Evolutionary conservation across 2,797 vertebrate genomes (phyloP).

Genomic region (Sandelia bainsii): DNA sequence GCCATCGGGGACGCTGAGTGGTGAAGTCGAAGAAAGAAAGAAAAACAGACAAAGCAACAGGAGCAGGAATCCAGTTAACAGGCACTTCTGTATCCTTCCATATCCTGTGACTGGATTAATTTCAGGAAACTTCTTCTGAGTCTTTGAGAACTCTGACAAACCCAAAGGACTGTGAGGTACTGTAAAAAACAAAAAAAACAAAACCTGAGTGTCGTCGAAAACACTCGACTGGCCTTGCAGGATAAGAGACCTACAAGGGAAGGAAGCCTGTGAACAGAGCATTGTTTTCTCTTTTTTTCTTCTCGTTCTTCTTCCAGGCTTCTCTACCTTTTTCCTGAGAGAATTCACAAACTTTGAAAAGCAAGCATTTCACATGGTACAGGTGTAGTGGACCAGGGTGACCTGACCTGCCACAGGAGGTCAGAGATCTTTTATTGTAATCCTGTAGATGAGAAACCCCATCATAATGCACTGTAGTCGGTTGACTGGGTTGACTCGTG

Average conservation of each 20-base stretch:
- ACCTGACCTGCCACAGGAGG: slow-evolving; percentile 49
- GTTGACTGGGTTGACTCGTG: slow-evolving; percentile 70
- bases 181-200: slow-evolving; percentile 24
- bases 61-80: slow-evolving; percentile 72
- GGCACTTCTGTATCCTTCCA: slow-evolving; percentile 77
- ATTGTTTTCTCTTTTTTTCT: slow-evolving; percentile 20
- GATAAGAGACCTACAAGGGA: slow-evolving; percentile 57
- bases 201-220: slow-evolving; percentile 43
- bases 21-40: slow-evolving; percentile 80
- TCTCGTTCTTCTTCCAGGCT: slow-evolving; percentile 50
- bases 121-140: slow-evolving; percentile 72
- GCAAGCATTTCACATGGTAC: slow-evolving; percentile 63
- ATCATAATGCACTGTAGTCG: slow-evolving; percentile 68
- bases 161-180: slow-evolving; percentile 72
- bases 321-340: slow-evolving; percentile 38
- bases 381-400: slow-evolving; percentile 80
- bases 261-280: slow-evolving; percentile 45
- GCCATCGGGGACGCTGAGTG: slow-evolving; percentile 99
- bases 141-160: slow-evolving; percentile 69
- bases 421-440: slow-evolving; percentile 58
- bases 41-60: slow-evolving; percentile 30
- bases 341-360: slow-evolving; percentile 56
- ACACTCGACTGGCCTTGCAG: slow-evolving; percentile 54
- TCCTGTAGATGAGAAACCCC: slow-evolving; percentile 61
- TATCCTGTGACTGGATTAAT: slow-evolving; percentile 77